Evolutionary conservation across 2,797 vertebrate genomes (phyloP).

Genomic region (Enteromius thamalakanensis): DNA sequence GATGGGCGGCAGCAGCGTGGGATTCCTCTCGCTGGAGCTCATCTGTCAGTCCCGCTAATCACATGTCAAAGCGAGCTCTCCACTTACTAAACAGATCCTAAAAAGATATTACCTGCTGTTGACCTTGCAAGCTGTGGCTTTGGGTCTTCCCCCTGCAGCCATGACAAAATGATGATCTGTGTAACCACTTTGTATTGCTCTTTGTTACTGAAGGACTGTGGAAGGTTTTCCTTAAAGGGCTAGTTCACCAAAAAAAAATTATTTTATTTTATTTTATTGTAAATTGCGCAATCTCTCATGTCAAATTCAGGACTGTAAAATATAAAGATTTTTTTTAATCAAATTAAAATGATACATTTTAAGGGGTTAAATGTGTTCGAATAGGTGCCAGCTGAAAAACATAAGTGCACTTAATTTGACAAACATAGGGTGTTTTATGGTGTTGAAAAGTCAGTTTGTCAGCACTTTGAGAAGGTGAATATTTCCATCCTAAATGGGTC

Average conservation of each 20-base stretch:
- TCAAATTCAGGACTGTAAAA: background rate
- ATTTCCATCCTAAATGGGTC: slow-evolving; percentile 38
- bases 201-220: background rate
- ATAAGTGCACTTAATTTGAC: background rate
- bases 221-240: slow-evolving; percentile 7
- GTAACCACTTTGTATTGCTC: slow-evolving; percentile 23
- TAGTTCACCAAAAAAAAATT: background rate
- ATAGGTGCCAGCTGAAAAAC: background rate
- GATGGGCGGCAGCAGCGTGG: slow-evolving; percentile 54
- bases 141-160: slow-evolving; percentile 52
- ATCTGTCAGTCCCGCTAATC: slow-evolving; percentile 73
- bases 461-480: slow-evolving; percentile 30
- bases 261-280: background rate
- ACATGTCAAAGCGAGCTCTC: slow-evolving; percentile 59
- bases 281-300: background rate
- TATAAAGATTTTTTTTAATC: background rate
- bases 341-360: background rate
- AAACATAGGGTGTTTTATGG: background rate
- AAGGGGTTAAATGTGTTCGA: background rate
- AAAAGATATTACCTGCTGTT: slow-evolving; percentile 66
- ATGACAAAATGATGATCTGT: slow-evolving; percentile 43
- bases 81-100: slow-evolving; percentile 57
- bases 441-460: background rate
- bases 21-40: slow-evolving; percentile 64
- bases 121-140: slow-evolving; percentile 52